Conservation (phyloP, 1,140 invertebrate species). For the Hesperophylax magnus region DNA sequence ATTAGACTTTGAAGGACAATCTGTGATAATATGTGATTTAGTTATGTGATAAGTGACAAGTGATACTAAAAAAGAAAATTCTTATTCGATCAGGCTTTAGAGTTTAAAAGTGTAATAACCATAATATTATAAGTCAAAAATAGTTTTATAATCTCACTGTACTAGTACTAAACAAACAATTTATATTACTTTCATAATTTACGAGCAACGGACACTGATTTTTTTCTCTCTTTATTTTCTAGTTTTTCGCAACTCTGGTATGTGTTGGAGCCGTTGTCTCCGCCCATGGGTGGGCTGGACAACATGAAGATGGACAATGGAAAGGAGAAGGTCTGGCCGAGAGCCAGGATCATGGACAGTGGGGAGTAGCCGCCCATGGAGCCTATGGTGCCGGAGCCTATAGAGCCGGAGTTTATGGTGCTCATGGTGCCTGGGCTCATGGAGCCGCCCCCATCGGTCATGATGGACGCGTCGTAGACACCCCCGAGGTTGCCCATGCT, state of each 20-base stretch:
- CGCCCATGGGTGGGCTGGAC: conserved; percentile 64
- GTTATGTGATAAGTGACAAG: too few relatives aligned
- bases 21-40: too few relatives aligned
- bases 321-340: conserved; percentile 49
- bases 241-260: conserved; percentile 46
- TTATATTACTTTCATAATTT: too few relatives aligned
- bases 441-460: conserved; percentile 14
- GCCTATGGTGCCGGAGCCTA: conserved; percentile 48
- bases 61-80: too few relatives aligned
- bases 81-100: too few relatives aligned
- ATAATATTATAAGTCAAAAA: too few relatives aligned
- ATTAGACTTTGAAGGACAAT: too few relatives aligned
- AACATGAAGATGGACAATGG: conserved; percentile 66
- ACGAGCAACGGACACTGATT: not conserved
- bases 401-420: too few relatives aligned
- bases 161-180: too few relatives aligned
- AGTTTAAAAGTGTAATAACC: too few relatives aligned
- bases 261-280: conserved; percentile 39
- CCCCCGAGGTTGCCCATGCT: conserved; percentile 67
- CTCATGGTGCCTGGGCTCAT: conserved; percentile 40
- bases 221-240: not conserved
- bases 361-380: not conserved
- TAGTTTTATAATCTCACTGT: too few relatives aligned
- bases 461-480: conserved; percentile 66
- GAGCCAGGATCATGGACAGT: conserved; percentile 47